Conservation (phyloP, 2,797 vertebrate species). For the Intellagama lesueurii region DNA sequence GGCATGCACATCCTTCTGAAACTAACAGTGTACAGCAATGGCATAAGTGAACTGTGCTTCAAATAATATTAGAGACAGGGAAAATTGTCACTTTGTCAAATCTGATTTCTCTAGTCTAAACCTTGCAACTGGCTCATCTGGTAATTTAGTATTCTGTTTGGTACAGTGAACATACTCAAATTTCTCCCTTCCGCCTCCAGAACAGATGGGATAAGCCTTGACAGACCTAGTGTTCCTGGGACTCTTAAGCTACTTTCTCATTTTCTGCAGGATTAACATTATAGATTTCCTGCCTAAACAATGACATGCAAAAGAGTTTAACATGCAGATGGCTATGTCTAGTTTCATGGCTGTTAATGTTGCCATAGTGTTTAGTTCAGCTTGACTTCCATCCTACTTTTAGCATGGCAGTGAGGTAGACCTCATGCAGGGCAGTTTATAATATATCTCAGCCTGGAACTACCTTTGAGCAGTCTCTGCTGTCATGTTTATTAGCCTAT, state of each 20-base stretch:
- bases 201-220: conserved; percentile 1
- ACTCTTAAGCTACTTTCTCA: conserved; percentile 8
- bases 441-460: background rate
- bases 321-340: background rate
- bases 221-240: conserved; percentile 24
- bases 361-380: conserved; percentile 29
- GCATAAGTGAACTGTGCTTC: background rate
- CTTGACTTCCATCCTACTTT: conserved; percentile 3
- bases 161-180: background rate
- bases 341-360: background rate
- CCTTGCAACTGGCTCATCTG: background rate
- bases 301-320: conserved; percentile 32
- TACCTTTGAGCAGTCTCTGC: background rate
- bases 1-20: background rate
- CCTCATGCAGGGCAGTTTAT: background rate
- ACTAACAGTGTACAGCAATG: background rate
- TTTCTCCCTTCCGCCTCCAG: background rate
- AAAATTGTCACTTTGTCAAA: background rate
- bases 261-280: conserved; percentile 42
- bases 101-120: background rate
- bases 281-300: conserved; percentile 32
- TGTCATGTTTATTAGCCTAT: background rate
- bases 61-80: background rate
- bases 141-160: conserved; percentile 6
- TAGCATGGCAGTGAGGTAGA: background rate